phyloP scores from a whole-genome alignment of 2,888 invertebrate genomes.

The Amphipoea lucens region DNA sequence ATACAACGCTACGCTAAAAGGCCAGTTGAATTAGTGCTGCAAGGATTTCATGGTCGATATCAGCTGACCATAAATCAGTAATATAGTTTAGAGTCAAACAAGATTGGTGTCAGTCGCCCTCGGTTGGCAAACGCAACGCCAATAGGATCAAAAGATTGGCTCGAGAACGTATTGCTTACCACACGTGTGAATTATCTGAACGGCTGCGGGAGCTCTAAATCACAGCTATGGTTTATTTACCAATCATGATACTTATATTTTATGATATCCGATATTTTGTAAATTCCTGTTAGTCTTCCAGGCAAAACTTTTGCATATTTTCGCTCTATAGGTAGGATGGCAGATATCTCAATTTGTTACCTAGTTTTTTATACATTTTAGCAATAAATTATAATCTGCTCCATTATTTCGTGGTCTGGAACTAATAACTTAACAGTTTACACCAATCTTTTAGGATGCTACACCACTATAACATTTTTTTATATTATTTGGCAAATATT shows the following conservation, averaged over 20 bases:
- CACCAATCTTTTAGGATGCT: slow-evolving; percentile 57
- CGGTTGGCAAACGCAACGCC: slow-evolving; percentile 65
- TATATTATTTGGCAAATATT: slow-evolving; percentile 54
- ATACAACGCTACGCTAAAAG: slow-evolving; percentile 35
- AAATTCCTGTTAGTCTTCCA: slow-evolving; percentile 62
- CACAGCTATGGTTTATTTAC: slow-evolving; percentile 77
- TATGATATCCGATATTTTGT: slow-evolving; percentile 72
- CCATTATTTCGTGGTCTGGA: slow-evolving; percentile 50
- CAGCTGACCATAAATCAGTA: slow-evolving; percentile 69
- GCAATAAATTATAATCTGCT: slow-evolving; percentile 49
- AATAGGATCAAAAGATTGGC: slow-evolving; percentile 77
- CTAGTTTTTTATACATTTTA: neutral
- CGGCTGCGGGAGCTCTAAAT: slow-evolving; percentile 69
- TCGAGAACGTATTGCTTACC: slow-evolving; percentile 65
- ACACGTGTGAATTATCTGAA: slow-evolving; percentile 73
- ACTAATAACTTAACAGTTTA: slow-evolving; percentile 61
- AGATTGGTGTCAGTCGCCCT: slow-evolving; percentile 58
- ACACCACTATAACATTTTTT: slow-evolving; percentile 37
- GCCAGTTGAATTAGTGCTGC: slow-evolving; percentile 38
- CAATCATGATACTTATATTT: slow-evolving; percentile 69
- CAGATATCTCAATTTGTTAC: slow-evolving; percentile 18
- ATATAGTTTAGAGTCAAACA: slow-evolving; percentile 61
- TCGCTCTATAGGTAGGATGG: slow-evolving; percentile 18
- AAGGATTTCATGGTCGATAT: slow-evolving; percentile 58
- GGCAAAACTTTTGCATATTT: slow-evolving; percentile 37